phyloP scores from a whole-genome alignment of 2,888 invertebrate species.

The Trissonchulus latispiculum region DNA sequence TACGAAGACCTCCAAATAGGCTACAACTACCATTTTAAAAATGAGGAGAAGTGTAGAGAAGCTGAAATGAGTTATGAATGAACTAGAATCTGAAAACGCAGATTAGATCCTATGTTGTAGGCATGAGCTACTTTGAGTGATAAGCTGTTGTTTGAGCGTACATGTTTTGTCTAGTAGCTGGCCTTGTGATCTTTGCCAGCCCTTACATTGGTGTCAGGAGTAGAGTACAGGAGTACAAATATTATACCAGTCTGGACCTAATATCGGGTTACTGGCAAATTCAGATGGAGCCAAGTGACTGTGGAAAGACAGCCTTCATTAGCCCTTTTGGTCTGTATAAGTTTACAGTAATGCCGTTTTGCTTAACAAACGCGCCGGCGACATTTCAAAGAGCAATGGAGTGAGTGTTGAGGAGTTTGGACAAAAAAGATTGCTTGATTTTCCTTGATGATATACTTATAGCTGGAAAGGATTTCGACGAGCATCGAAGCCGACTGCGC shows the following conservation, averaged over 20 bases:
- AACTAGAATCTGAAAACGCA: no score
- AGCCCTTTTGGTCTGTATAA: constrained; percentile 30
- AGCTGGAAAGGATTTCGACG: constrained; percentile 26
- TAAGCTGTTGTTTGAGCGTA: no score
- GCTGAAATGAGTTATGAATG: no score
- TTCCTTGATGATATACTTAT: constrained; percentile 33
- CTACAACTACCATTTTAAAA: no score
- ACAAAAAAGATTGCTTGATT: constrained; percentile 26
- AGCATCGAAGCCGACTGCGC: constrained; percentile 24
- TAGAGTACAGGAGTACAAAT: no score
- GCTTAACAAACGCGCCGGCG: constrained; percentile 29
- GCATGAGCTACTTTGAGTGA: no score
- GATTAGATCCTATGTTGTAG: no score
- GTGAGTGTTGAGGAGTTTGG: constrained; percentile 24
- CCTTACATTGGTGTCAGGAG: no score
- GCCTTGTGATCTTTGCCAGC: no score
- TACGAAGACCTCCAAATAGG: no score
- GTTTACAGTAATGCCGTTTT: constrained; percentile 34
- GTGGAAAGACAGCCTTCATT: constrained; percentile 30
- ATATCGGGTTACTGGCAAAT: constrained; percentile 28
- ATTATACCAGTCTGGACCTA: constrained; percentile 26
- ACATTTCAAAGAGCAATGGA: constrained; percentile 32
- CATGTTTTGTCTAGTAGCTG: no score
- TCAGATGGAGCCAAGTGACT: constrained; percentile 22
- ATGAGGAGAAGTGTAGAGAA: no score